phyloP scores from a whole-genome alignment of 2,113 vertebrate species.

The Mesembrinibis cayennensis region DNA sequence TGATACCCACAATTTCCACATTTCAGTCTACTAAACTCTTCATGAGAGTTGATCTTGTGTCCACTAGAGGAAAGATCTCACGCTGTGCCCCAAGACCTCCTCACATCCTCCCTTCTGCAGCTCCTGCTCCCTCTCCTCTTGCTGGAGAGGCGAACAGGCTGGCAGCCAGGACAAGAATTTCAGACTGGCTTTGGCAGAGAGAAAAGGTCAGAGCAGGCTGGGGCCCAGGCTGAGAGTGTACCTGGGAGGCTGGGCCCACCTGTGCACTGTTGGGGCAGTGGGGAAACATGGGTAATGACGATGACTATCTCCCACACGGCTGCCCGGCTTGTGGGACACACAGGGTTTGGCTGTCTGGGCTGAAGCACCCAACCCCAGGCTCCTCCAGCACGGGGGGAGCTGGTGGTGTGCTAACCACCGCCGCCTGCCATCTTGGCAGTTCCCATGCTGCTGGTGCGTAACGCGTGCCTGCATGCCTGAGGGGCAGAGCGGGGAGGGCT shows the following conservation, averaged over 20 bases:
- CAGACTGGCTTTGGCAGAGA: neutral
- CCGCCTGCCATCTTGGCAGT: neutral
- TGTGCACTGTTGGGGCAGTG: neutral
- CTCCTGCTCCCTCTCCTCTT: neutral
- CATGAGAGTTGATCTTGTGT: neutral
- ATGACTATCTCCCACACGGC: neutral
- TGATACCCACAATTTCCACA: neutral
- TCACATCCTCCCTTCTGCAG: neutral
- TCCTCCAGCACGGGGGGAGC: neutral
- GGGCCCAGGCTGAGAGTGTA: fast-evolving
- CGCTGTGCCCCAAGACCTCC: neutral
- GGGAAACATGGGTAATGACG: neutral
- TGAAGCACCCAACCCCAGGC: neutral
- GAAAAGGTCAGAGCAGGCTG: neutral
- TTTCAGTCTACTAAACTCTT: neutral
- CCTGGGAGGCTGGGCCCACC: neutral
- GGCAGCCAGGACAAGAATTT: neutral
- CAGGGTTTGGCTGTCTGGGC: neutral
- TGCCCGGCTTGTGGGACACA: neutral
- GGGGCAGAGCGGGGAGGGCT: neutral
- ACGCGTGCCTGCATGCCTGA: fast-evolving
- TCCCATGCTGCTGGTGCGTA: neutral
- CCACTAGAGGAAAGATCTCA: neutral
- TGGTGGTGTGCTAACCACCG: neutral
- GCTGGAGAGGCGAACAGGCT: neutral